Percentiles rank a stretch among this genome's conserved stretches.
Evolutionary conservation across 2,113 vertebrate species (phyloP).

Genomic region (Eupsittula cactorum): DNA sequence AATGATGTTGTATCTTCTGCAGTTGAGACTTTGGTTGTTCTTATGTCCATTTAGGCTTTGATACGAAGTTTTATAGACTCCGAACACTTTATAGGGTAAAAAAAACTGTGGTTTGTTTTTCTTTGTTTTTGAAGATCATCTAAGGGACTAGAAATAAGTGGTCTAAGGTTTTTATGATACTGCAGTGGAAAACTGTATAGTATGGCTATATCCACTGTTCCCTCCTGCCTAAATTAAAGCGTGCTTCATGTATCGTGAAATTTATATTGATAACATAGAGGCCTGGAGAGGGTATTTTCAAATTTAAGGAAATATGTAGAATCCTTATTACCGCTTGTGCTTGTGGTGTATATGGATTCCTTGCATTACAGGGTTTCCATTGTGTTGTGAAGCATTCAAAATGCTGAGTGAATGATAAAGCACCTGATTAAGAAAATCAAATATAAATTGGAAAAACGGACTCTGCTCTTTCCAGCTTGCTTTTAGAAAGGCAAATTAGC

Average conservation of each 20-base stretch:
- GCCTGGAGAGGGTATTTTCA: not conserved
- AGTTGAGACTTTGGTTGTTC: not conserved
- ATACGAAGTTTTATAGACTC: not conserved
- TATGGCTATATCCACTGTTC: not conserved
- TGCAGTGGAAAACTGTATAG: not conserved
- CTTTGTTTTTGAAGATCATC: not conserved
- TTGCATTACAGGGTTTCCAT: not conserved
- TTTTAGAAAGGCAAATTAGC: constrained; percentile 64
- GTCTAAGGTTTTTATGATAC: not conserved
- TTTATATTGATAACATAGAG: not conserved
- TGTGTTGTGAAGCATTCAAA: not conserved
- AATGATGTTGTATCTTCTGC: not conserved
- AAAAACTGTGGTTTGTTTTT: not conserved
- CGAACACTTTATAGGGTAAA: not conserved
- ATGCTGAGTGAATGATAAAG: constrained; percentile 13
- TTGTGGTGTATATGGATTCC: not conserved
- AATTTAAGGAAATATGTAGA: not conserved
- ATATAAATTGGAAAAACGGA: not conserved
- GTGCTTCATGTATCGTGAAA: not conserved
- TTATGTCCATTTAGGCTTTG: not conserved
- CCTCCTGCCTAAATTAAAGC: not conserved
- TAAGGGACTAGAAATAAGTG: not conserved
- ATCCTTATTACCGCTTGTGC: not conserved
- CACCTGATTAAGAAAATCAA: constrained; percentile 12
- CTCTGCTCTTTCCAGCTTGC: constrained; percentile 14